Evolutionary conservation across 2,113 vertebrate genomes (phyloP).

Genomic region (Microtus montanus): DNA sequence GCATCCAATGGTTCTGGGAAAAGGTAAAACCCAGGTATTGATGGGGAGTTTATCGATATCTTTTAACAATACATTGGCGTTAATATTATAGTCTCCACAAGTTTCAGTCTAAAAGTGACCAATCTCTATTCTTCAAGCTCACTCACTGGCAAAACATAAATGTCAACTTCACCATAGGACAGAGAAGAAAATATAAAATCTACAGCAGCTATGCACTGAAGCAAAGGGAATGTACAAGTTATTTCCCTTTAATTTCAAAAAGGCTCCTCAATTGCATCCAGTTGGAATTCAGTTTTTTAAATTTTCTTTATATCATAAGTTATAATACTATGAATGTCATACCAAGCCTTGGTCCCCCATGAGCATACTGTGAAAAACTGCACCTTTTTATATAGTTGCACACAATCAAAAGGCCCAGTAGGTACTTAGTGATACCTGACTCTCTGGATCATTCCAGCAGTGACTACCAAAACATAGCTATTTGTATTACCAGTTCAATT

Average conservation of each 20-base stretch:
- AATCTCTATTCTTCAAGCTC: background rate
- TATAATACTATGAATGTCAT: slow-evolving; percentile 14
- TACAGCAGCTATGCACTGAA: background rate
- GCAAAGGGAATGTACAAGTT: background rate
- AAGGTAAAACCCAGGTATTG: background rate
- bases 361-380: slow-evolving; percentile 42
- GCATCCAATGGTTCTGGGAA: background rate
- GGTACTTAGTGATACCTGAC: background rate
- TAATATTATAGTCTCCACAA: background rate
- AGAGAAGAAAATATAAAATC: slow-evolving; percentile 19
- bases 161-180: slow-evolving; percentile 32
- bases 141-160: slow-evolving; percentile 48
- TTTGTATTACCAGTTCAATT: slow-evolving; percentile 24
- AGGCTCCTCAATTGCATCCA: slow-evolving; percentile 25
- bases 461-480: slow-evolving; percentile 50
- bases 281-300: background rate
- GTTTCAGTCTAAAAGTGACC: slow-evolving; percentile 32
- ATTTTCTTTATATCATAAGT: slow-evolving; percentile 46
- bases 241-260: slow-evolving; percentile 35
- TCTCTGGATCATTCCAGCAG: slow-evolving; percentile 50
- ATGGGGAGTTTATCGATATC: background rate
- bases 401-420: slow-evolving; percentile 50
- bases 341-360: slow-evolving; percentile 13
- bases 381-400: background rate
- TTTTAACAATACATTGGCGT: background rate